phyloP scores from a whole-genome alignment of 2,113 vertebrate genomes.

The Casuarius casuarius region DNA sequence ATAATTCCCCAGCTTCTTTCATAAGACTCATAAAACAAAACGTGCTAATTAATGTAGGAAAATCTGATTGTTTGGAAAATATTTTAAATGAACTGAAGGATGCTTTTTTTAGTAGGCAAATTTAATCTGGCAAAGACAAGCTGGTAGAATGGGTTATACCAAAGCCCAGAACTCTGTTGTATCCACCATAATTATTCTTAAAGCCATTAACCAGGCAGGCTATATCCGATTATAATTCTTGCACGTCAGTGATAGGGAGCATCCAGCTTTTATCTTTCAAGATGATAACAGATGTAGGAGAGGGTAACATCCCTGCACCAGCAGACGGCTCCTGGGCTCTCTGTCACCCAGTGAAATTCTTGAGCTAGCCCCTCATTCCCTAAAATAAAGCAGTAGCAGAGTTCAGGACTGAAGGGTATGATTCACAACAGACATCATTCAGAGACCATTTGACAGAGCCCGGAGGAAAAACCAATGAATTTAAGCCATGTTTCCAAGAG shows the following conservation, averaged over 20 bases:
- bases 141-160: not conserved
- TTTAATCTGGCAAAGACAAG: constrained; percentile 16
- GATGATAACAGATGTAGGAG: not conserved
- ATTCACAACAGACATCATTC: not conserved
- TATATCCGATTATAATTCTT: constrained; percentile 32
- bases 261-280: constrained; percentile 26
- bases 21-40: constrained; percentile 43
- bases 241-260: not conserved
- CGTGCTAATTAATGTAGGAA: constrained; percentile 53
- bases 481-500: not conserved
- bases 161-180: not conserved
- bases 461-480: not conserved
- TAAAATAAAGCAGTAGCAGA: not conserved
- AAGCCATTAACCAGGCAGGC: constrained; percentile 23
- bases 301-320: not conserved
- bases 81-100: not conserved
- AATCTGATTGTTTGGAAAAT: not conserved
- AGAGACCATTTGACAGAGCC: not conserved
- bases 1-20: constrained; percentile 43
- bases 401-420: not conserved
- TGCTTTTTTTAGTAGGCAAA: constrained; percentile 1
- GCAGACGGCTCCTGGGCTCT: not conserved
- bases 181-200: constrained; percentile 50
- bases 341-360: not conserved
- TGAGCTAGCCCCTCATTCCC: not conserved